Percentiles rank a stretch among this genome's conserved stretches.
These are phyloP conservation scores for Synergus umbraculus DNA, from an alignment of 2,888 invertebrate genomes.

Conservation along the genomic window DNA sequence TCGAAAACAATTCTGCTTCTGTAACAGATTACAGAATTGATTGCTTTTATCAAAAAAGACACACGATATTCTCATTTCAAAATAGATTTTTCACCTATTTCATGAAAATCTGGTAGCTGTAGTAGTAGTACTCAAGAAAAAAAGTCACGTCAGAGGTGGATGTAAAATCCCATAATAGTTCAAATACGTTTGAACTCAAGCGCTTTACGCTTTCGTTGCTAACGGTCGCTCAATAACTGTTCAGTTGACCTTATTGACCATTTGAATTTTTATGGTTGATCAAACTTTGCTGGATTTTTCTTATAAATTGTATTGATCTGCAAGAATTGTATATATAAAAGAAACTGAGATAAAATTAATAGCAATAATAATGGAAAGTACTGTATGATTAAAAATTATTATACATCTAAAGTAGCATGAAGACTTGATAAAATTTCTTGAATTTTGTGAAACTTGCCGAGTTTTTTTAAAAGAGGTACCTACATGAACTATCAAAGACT, in stretches of 20 bases:
- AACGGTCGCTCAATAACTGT: conserved; percentile 13
- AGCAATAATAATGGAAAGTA: background rate
- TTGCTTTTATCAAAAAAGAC: no score
- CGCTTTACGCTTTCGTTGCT: conserved; percentile 24
- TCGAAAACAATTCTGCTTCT: background rate
- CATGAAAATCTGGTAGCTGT: background rate
- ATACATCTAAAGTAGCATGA: background rate
- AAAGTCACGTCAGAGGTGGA: conserved; percentile 27
- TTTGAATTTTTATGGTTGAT: conserved; percentile 27
- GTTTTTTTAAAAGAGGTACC: background rate
- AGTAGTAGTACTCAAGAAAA: background rate
- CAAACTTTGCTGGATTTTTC: conserved; percentile 13
- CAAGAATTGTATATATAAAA: background rate
- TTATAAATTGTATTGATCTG: background rate
- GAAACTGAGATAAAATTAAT: background rate
- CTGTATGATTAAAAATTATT: background rate
- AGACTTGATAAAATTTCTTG: background rate
- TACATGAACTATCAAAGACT: conserved; percentile 5
- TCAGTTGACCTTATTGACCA: conserved; percentile 32
- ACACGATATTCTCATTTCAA: no score
- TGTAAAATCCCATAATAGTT: conserved; percentile 27
- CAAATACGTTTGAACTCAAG: conserved; percentile 16
- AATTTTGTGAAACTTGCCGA: background rate
- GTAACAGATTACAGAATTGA: no score
- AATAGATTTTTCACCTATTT: background rate